A percentile compares a stretch with the other conserved stretches of the same genome.
Conservation (phyloP, 2,797 vertebrate species). For the Oreochromis grahami region DNA sequence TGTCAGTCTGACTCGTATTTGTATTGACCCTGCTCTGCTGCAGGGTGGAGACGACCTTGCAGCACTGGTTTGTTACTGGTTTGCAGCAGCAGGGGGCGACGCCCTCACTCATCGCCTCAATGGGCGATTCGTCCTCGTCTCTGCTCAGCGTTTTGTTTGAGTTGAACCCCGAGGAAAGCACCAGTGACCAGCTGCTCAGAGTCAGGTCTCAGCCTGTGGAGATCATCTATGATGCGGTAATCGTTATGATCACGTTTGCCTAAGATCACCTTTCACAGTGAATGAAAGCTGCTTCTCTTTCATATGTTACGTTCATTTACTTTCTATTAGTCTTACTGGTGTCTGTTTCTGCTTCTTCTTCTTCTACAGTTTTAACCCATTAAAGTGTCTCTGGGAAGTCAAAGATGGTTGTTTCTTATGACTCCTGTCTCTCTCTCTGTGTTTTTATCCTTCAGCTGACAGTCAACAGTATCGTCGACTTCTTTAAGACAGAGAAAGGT, state of each 20-base stretch:
- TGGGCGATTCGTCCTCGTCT: slow-evolving; percentile 83
- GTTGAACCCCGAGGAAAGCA: slow-evolving; percentile 82
- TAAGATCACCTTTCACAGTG: rapidly evolving
- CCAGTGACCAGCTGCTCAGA: slow-evolving; percentile 84
- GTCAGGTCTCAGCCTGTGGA: slow-evolving; percentile 92
- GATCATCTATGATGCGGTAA: slow-evolving; percentile 92
- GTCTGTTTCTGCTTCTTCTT: background rate
- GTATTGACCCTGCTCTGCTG: background rate
- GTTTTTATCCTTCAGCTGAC: slow-evolving; percentile 76
- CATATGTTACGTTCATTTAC: rapidly evolving
- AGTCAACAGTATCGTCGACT: slow-evolving; percentile 87
- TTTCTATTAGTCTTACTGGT: background rate
- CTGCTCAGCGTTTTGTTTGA: slow-evolving; percentile 86
- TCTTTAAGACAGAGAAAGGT: slow-evolving; percentile 85
- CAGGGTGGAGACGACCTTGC: slow-evolving; percentile 87
- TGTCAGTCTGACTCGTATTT: rapidly evolving
- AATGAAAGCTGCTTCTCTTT: background rate
- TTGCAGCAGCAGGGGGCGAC: slow-evolving; percentile 80
- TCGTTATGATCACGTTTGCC: background rate
- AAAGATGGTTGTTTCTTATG: background rate
- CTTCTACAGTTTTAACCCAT: background rate
- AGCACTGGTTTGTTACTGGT: slow-evolving; percentile 93
- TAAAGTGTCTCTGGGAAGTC: background rate
- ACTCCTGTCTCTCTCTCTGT: background rate
- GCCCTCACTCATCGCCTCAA: slow-evolving; percentile 89